Conservation (phyloP, 1,140 invertebrate genomes). For the Doryteuthis pealeii region DNA sequence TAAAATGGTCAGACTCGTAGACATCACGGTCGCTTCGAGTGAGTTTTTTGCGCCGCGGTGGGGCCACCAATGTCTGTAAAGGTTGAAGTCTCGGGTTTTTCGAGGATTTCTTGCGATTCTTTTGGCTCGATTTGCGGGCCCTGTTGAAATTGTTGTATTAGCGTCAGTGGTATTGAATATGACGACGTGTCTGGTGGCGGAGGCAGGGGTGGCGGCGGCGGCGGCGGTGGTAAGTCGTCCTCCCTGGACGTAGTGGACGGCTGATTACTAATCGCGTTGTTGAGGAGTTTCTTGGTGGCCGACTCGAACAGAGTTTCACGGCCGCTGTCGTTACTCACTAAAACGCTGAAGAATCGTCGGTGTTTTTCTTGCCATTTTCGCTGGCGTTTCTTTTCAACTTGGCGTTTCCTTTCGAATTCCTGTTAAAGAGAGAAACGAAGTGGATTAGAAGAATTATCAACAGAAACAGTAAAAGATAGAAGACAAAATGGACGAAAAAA, state of each 20-base stretch:
- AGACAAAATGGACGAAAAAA: too few relatives aligned
- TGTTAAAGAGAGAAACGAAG: slow-evolving; percentile 24
- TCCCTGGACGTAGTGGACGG: not conserved
- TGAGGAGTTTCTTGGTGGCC: not conserved
- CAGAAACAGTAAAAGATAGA: not conserved
- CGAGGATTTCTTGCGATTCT: too few relatives aligned
- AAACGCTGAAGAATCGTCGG: slow-evolving; percentile 44
- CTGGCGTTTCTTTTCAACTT: slow-evolving; percentile 53
- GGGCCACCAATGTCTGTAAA: too few relatives aligned
- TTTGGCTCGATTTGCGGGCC: too few relatives aligned
- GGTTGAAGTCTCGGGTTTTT: too few relatives aligned
- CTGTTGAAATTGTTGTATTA: not conserved
- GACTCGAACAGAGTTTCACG: slow-evolving; percentile 23
- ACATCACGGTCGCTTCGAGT: too few relatives aligned
- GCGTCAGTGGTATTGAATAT: not conserved
- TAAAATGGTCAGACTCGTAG: too few relatives aligned
- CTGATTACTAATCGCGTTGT: not conserved
- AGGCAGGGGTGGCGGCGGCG: not conserved
- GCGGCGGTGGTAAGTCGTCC: not conserved
- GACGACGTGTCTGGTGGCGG: not conserved
- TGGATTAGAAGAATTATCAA: not conserved
- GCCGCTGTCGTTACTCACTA: slow-evolving; percentile 29
- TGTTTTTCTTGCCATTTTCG: slow-evolving; percentile 56
- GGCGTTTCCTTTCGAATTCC: slow-evolving; percentile 55
- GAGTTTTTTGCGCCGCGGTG: too few relatives aligned